Evolutionary conservation across 2,888 invertebrate genomes (phyloP).

Genomic region (Hanleya hanleyi): DNA sequence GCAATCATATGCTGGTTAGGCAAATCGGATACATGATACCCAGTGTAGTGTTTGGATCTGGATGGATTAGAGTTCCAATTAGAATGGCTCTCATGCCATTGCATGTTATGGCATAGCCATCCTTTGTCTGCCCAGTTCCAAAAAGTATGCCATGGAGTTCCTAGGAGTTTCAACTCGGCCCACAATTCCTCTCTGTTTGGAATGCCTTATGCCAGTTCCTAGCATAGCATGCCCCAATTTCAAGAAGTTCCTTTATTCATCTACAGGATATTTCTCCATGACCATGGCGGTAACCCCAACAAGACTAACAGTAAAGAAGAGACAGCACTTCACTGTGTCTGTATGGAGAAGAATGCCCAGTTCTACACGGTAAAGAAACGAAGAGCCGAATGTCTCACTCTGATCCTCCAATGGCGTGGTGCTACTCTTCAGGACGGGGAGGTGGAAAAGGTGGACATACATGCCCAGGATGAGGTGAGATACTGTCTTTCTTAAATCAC

Average conservation of each 20-base stretch:
- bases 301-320: constrained; percentile 80
- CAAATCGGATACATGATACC: too few relatives aligned
- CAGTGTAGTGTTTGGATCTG: too few relatives aligned
- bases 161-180: too few relatives aligned
- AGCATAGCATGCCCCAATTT: neutral
- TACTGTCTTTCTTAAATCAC: too few relatives aligned
- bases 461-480: constrained; percentile 79
- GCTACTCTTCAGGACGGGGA: constrained; percentile 76
- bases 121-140: too few relatives aligned
- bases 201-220: too few relatives aligned
- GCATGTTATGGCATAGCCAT: too few relatives aligned
- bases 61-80: too few relatives aligned
- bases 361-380: constrained; percentile 69
- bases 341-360: constrained; percentile 69
- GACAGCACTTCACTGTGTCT: constrained; percentile 80
- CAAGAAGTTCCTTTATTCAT: constrained; percentile 8
- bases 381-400: constrained; percentile 78
- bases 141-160: too few relatives aligned
- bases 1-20: too few relatives aligned
- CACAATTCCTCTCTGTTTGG: too few relatives aligned
- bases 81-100: too few relatives aligned
- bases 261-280: constrained; percentile 79
- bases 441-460: constrained; percentile 78
- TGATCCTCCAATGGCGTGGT: constrained; percentile 80
- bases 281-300: constrained; percentile 81